phyloP scores from a whole-genome alignment of 2,888 invertebrate genomes.

The Thereva nobilitata region DNA sequence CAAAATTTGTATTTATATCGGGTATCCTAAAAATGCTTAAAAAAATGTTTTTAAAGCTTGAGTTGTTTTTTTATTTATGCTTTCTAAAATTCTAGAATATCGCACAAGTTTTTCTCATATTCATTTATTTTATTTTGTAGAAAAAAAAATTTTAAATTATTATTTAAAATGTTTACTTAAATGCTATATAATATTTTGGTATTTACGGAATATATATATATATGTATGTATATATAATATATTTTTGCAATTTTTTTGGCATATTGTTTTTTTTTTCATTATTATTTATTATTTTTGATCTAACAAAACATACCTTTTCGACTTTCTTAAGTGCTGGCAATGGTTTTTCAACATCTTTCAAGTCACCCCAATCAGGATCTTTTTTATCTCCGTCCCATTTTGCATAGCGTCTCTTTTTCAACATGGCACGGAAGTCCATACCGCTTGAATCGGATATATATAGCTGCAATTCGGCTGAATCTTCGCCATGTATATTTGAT shows the following conservation, averaged over 20 bases:
- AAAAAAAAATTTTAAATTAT: too few species aligned
- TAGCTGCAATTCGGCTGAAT: conserved; percentile 92
- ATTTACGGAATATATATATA: too few species aligned
- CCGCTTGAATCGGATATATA: conserved; percentile 97
- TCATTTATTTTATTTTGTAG: too few species aligned
- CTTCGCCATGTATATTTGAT: conserved; percentile 92
- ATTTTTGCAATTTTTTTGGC: conserved; percentile 3
- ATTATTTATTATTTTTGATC: conserved; percentile 8
- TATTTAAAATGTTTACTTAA: too few species aligned
- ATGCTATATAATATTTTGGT: too few species aligned
- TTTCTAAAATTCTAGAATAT: too few species aligned
- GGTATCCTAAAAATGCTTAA: too few species aligned
- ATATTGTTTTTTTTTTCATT: conserved; percentile 7
- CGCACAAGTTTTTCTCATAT: too few species aligned
- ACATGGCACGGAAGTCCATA: conserved; percentile 98
- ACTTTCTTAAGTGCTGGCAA: conserved; percentile 87
- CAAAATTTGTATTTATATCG: too few species aligned
- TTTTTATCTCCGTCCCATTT: conserved; percentile 91
- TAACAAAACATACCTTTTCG: conserved; percentile 75
- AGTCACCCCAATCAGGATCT: conserved; percentile 90
- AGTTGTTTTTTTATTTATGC: too few species aligned
- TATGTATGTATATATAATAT: background rate
- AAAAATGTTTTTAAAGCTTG: too few species aligned
- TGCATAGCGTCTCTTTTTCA: conserved; percentile 94
- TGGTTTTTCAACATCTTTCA: conserved; percentile 89